A percentile compares a stretch with the other conserved stretches of the same genome.
Conservation (phyloP, 2,888 invertebrate species). For the Corbicula japonica region DNA sequence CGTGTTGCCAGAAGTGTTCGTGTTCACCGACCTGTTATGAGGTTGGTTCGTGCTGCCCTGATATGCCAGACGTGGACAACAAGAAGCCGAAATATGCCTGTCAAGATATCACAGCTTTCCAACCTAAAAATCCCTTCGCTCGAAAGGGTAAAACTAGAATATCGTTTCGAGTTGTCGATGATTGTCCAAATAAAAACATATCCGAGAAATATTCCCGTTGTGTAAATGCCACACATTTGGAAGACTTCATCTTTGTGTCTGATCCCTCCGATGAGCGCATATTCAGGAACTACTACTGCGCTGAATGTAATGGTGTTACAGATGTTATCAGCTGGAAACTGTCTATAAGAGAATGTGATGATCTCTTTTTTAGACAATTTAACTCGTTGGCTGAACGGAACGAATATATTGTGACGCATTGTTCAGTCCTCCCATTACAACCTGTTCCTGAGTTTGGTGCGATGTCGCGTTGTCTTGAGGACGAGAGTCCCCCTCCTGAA, state of each 20-base stretch:
- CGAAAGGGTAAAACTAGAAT: not conserved
- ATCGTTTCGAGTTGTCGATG: constrained; percentile 3
- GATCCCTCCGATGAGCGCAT: not conserved
- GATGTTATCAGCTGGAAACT: not conserved
- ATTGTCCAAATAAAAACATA: not conserved
- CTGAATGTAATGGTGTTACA: not conserved
- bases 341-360: not conserved
- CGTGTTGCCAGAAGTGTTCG: constrained; percentile 17
- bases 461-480: not conserved
- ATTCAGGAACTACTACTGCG: constrained; percentile 4
- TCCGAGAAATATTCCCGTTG: not conserved
- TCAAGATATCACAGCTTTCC: not conserved
- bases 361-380: not conserved
- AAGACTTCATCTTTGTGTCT: not conserved
- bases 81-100: not conserved
- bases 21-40: not conserved
- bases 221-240: not conserved
- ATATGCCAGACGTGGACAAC: not conserved
- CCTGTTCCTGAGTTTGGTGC: not conserved
- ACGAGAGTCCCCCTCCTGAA: too few species aligned
- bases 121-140: not conserved
- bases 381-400: too few species aligned
- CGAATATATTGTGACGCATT: not conserved
- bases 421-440: not conserved
- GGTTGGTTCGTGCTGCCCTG: constrained; percentile 4